Percentiles rank a stretch among this genome's conserved stretches.
Evolutionary conservation across 30 jellyfish, hydroid and myxozoan species (phyloP).

Genomic region (Euphysa ruthae): DNA sequence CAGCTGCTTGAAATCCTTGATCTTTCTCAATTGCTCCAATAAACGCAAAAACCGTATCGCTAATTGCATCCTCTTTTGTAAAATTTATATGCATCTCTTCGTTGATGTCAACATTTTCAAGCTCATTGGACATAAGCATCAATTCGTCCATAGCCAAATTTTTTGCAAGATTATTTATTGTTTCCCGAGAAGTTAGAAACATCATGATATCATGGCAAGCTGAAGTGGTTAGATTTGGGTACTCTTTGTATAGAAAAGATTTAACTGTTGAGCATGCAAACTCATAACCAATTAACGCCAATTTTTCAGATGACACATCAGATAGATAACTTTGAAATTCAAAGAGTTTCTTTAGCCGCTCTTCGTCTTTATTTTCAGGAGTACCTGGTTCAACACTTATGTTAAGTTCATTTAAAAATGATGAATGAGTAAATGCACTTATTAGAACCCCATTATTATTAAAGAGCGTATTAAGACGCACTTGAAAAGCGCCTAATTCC

Average conservation of each 20-base stretch:
- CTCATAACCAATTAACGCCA: slow-evolving; percentile 46
- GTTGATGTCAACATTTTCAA: slow-evolving; percentile 24
- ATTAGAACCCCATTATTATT: slow-evolving; percentile 26
- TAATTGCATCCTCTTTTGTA: slow-evolving; percentile 55
- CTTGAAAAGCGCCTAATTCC: slow-evolving; percentile 66
- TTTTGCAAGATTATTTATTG: slow-evolving; percentile 42
- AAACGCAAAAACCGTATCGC: slow-evolving; percentile 78
- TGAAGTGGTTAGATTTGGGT: slow-evolving; percentile 41
- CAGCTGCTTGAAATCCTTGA: slow-evolving; percentile 45
- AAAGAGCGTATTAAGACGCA: slow-evolving; percentile 43
- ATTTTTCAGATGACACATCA: slow-evolving; percentile 26
- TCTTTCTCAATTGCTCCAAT: slow-evolving; percentile 78
- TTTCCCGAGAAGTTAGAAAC: slow-evolving; percentile 32
- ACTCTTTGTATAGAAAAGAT: slow-evolving; percentile 28
- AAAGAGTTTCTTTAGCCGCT: background rate
- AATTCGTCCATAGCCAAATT: slow-evolving; percentile 63
- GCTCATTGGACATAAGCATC: slow-evolving; percentile 51
- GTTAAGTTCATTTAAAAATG: slow-evolving; percentile 38
- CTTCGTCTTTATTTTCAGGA: slow-evolving; percentile 11
- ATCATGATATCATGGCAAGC: slow-evolving; percentile 23
- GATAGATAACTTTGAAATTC: slow-evolving; percentile 1
- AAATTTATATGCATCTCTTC: slow-evolving; percentile 35
- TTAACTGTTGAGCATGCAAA: slow-evolving; percentile 24
- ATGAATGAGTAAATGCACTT: slow-evolving; percentile 66
- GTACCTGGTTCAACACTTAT: background rate